Percentiles rank a stretch among this genome's conserved stretches.
Evolutionary conservation across 1,140 invertebrate species (phyloP).

Genomic region (Sesamia nonagrioides): DNA sequence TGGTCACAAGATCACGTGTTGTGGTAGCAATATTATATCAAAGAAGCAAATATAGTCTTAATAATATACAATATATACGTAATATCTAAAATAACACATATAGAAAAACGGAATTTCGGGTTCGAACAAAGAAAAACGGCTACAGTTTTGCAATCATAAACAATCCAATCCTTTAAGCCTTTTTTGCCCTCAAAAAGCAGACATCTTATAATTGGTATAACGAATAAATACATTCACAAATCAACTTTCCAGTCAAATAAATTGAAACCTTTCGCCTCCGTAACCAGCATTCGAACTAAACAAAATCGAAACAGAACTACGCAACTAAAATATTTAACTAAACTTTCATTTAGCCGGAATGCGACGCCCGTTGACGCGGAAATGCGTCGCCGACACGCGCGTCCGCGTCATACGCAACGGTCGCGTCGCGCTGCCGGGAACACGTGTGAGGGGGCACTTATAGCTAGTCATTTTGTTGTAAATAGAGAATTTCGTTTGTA

Average conservation of each 20-base stretch:
- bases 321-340: conserved; percentile 42
- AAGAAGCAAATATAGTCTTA: too few relatives aligned
- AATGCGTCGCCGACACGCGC: conserved; percentile 38
- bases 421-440: background rate
- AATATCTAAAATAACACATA: too few relatives aligned
- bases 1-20: too few relatives aligned
- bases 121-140: too few relatives aligned
- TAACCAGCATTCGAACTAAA: conserved; percentile 17
- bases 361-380: conserved; percentile 33
- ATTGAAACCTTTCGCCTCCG: conserved; percentile 16
- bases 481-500: too few relatives aligned
- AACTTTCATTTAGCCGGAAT: conserved; percentile 39
- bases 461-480: conserved; percentile 29
- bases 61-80: too few relatives aligned
- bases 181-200: background rate
- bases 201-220: background rate
- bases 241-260: background rate
- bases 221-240: background rate
- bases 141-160: too few relatives aligned
- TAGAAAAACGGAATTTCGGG: too few relatives aligned
- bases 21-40: too few relatives aligned
- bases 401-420: conserved; percentile 44
- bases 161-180: too few relatives aligned
- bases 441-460: conserved; percentile 23
- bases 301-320: conserved; percentile 31